Evolutionary conservation across 2,797 vertebrate species (phyloP).

Genomic region (Chrosomus eos): DNA sequence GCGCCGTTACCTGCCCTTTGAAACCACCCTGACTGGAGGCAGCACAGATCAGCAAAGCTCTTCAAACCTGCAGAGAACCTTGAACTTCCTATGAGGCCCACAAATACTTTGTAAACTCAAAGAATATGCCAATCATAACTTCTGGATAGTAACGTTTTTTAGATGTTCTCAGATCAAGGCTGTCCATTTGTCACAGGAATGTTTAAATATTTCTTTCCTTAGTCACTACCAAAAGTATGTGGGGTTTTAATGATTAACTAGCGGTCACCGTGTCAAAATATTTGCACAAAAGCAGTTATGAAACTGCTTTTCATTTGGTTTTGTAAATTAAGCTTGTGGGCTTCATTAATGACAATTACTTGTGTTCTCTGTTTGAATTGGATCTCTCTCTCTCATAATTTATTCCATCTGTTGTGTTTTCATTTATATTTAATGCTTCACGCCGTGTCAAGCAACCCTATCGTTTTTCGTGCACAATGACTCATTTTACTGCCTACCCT

Average conservation of each 20-base stretch:
- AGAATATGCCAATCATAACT: neutral
- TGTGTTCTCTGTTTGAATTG: conserved; percentile 1
- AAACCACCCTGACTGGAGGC: conserved; percentile 21
- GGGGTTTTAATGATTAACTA: conserved; percentile 32
- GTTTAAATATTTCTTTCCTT: conserved; percentile 14
- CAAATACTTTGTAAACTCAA: neutral
- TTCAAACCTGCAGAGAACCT: neutral
- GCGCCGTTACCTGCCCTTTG: neutral
- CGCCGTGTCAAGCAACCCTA: conserved; percentile 7
- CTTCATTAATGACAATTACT: conserved; percentile 27
- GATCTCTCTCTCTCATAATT: conserved; percentile 8
- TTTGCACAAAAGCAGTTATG: neutral
- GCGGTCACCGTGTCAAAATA: neutral
- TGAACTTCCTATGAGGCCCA: neutral
- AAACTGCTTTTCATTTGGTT: conserved; percentile 2
- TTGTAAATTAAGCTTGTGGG: neutral
- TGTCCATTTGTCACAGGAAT: conserved; percentile 2
- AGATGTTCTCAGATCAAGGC: neutral
- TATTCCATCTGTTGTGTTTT: conserved; percentile 27
- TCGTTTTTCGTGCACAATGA: conserved; percentile 42
- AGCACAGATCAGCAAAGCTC: neutral
- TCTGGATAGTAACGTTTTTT: neutral
- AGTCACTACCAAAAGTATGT: neutral
- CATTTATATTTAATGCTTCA: conserved; percentile 42
- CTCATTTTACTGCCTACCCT: conserved; percentile 43